Evolutionary conservation across 2,113 vertebrate species (phyloP), one percentile per base, ranked within the genome.

Genomic region (Talpa occidentalis): DNA sequence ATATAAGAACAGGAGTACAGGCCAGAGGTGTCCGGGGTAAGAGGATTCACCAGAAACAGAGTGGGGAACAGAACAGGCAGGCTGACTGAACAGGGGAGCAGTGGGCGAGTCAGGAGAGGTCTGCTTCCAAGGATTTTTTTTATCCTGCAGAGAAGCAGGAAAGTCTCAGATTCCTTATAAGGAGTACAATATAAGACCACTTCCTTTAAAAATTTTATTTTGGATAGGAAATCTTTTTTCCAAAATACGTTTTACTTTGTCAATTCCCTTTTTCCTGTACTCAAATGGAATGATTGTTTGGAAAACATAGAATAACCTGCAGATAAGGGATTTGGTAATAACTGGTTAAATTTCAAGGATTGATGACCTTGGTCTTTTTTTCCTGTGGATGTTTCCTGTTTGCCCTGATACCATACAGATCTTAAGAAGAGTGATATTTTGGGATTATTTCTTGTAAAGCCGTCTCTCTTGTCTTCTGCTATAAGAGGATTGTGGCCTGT

Each of bases 401-500:
- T 95, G 47, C 44, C 84, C 42, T 94, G 72, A 89, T 93, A 7
- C 44, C 35, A 62, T 21, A 40, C 28, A 69, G 35, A 82, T 59
- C 17, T 52, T 37, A 91, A 94, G 40, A 8, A 73, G 5, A 72
- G 56, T 84, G 59, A 70, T 42, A 67, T 19, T 76, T 70, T 17
- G 74, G 66, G 42, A 92, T 67, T 94, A 47, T 44, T 60, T 32
- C 79, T 28, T 87, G 21, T 44, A 80, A 89, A 72, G 60, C 26
- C 44, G 80, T 80, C 52, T 37, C 89, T 91, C 93, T 17, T 30
- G 32, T 81, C 67, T 93, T 42, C 17, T 77, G 76, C 77, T 94
- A 6, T 80, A 87, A 86, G 87, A 87, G 70, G 94, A 93, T 52
- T 95, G 52, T 84, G 49, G 70, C 62, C 52, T 62, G 66, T 67